Percentiles rank a stretch among this genome's conserved stretches.
phyloP scores from a whole-genome alignment of 2,888 invertebrate genomes.

The Drosophila meridiana region DNA sequence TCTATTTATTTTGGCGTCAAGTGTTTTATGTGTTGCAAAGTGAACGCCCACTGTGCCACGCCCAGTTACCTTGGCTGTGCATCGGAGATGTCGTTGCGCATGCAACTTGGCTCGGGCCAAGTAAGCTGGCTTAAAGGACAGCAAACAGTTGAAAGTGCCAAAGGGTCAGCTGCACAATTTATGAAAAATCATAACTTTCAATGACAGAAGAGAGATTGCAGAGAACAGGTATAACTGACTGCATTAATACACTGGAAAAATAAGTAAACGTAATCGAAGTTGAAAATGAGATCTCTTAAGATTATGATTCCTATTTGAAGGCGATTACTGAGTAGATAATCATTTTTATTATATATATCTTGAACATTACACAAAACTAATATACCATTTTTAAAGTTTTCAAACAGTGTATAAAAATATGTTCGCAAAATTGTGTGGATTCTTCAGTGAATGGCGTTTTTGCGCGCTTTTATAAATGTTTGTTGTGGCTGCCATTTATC shows the following conservation, averaged over 20 bases:
- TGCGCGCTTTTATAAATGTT: conserved; percentile 49
- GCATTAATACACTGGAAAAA: neutral
- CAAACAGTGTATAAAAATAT: conserved; percentile 5
- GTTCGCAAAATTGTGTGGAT: conserved; percentile 21
- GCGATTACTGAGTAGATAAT: no score
- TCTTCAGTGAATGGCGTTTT: conserved; percentile 20
- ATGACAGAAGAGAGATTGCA: conserved; percentile 35
- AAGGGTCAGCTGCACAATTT: conserved; percentile 53
- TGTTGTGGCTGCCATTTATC: conserved; percentile 69
- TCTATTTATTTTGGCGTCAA: conserved; percentile 8
- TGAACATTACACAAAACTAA: neutral
- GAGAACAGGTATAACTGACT: neutral
- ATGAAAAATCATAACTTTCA: conserved; percentile 60
- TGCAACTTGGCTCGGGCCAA: conserved; percentile 24
- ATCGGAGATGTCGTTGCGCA: conserved; percentile 39
- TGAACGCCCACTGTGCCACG: neutral
- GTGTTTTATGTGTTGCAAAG: conserved; percentile 29
- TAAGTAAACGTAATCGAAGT: neutral
- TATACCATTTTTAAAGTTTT: neutral
- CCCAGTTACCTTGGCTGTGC: conserved; percentile 48
- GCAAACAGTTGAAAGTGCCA: conserved; percentile 54
- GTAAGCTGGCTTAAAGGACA: conserved; percentile 32
- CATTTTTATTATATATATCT: no score
- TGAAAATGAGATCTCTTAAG: no score
- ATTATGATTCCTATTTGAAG: no score